phyloP scores from a whole-genome alignment of 2,113 vertebrate species.

The Tragelaphus imberbis region DNA sequence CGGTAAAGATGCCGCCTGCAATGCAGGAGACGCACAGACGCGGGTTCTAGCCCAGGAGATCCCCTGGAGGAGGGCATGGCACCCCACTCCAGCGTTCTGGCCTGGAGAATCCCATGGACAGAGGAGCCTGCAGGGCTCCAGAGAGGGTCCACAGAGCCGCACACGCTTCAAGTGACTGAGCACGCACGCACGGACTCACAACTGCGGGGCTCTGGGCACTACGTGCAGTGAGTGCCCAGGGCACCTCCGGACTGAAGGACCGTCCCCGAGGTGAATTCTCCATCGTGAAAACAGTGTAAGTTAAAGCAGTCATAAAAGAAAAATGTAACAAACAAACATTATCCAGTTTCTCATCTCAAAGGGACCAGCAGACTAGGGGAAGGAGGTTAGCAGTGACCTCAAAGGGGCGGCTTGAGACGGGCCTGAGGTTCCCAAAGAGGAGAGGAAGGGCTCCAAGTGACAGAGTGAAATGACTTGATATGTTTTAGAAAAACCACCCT shows the following conservation, averaged over 20 bases:
- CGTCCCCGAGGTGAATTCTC: neutral
- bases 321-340: neutral
- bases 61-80: neutral
- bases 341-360: neutral
- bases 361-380: neutral
- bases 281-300: neutral
- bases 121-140: neutral
- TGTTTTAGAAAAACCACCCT: neutral
- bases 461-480: neutral
- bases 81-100: neutral
- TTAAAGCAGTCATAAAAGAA: neutral
- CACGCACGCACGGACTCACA: neutral
- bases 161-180: too few species aligned
- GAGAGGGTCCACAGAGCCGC: neutral
- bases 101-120: neutral
- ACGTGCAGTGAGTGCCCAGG: neutral
- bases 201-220: too few species aligned
- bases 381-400: neutral
- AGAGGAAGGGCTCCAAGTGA: neutral
- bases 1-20: neutral
- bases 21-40: neutral
- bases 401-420: neutral
- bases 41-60: neutral
- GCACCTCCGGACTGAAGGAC: neutral
- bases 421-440: neutral